A percentile compares a stretch with the other conserved stretches of the same genome.
Conservation (phyloP, 2,113 vertebrate species). For the Platanista minor region DNA sequence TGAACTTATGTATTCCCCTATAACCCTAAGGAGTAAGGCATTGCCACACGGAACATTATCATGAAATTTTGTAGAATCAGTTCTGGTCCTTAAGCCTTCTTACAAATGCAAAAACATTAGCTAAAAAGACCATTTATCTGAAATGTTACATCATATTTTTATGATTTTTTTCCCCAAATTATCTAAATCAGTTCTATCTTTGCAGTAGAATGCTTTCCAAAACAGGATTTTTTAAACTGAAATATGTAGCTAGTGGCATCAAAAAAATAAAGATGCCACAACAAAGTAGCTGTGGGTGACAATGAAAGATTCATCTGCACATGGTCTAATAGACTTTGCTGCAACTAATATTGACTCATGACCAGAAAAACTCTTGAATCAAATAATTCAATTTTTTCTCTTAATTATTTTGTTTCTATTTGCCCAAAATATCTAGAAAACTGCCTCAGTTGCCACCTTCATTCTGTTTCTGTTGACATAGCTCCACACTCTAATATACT, state of each 20-base stretch:
- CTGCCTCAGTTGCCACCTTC: background rate
- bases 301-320: background rate
- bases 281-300: background rate
- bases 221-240: background rate
- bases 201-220: background rate
- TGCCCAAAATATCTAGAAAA: conserved; percentile 22
- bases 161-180: background rate
- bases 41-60: background rate
- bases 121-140: background rate
- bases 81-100: background rate
- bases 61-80: background rate
- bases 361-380: background rate
- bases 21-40: background rate
- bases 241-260: background rate
- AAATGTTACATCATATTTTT: background rate
- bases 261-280: background rate
- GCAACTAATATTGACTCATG: background rate
- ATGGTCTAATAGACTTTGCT: background rate
- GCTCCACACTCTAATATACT: background rate
- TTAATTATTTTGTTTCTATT: conserved; percentile 8
- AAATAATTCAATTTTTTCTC: background rate
- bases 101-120: background rate
- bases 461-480: background rate
- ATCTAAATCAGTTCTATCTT: background rate
- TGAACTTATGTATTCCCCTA: background rate